Percentiles rank a stretch among this genome's conserved stretches.
Conservation (phyloP, 2,888 invertebrate genomes). For the Volucella zonaria region DNA sequence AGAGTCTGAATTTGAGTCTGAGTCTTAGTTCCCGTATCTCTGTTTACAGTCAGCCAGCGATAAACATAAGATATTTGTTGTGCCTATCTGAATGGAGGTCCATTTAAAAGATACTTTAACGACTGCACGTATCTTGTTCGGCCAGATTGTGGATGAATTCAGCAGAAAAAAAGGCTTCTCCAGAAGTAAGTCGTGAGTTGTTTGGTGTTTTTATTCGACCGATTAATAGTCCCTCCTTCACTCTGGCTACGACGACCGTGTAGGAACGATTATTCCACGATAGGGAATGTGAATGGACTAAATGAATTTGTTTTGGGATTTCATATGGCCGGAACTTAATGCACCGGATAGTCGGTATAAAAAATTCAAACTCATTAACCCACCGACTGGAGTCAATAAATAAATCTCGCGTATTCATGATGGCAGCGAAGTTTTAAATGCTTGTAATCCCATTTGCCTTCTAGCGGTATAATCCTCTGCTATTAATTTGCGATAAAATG, state of each 20-base stretch:
- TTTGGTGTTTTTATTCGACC: conserved; percentile 30
- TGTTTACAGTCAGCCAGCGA: conserved; percentile 47
- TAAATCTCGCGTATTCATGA: conserved; percentile 13
- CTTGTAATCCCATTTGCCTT: conserved; percentile 25
- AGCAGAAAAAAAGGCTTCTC: conserved; percentile 30
- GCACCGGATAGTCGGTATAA: neutral
- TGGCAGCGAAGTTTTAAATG: conserved; percentile 18
- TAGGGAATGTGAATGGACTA: conserved; percentile 3
- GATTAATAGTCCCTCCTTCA: conserved; percentile 38
- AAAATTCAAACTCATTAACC: neutral
- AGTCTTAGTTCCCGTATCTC: neutral
- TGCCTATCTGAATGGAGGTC: conserved; percentile 55
- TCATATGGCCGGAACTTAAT: neutral
- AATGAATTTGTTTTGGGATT: conserved; percentile 41
- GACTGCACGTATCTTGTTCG: conserved; percentile 53
- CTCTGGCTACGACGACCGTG: conserved; percentile 23
- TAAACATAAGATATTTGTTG: conserved; percentile 21
- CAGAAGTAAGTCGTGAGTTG: conserved; percentile 41
- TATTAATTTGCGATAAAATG: conserved; percentile 40
- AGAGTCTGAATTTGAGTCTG: neutral
- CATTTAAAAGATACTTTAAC: conserved; percentile 65
- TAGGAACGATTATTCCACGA: conserved; percentile 7
- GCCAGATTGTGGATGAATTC: neutral
- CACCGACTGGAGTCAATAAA: neutral
- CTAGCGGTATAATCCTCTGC: conserved; percentile 30